Evolutionary conservation across 2,888 invertebrate genomes (phyloP).

Genomic region (Liodrosophila aerea): DNA sequence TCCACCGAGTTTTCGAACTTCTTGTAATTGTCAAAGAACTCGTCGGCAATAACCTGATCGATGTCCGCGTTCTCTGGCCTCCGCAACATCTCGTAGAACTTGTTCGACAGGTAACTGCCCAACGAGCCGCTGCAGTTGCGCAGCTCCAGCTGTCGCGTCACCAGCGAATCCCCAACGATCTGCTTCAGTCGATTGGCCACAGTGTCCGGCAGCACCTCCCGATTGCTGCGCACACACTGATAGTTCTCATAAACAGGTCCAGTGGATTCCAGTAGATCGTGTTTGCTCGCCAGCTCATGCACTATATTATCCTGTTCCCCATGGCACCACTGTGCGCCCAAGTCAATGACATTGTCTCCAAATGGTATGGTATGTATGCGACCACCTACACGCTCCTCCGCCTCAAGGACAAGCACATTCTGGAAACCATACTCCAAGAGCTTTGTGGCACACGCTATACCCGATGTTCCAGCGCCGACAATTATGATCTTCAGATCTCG

Average conservation of each 20-base stretch:
- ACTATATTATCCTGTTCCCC: conserved; percentile 82
- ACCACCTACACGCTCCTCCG: conserved; percentile 86
- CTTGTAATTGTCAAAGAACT: conserved; percentile 86
- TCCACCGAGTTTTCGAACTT: conserved; percentile 84
- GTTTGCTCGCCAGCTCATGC: conserved; percentile 75
- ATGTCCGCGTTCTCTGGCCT: conserved; percentile 80
- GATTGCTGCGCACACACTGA: conserved; percentile 80
- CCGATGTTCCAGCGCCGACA: conserved; percentile 82
- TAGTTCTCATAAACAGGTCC: conserved; percentile 79
- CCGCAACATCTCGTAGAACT: conserved; percentile 77
- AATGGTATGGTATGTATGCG: conserved; percentile 84
- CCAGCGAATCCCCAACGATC: conserved; percentile 82
- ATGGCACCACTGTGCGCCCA: conserved; percentile 82
- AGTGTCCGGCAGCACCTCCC: conserved; percentile 80
- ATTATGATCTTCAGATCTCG: conserved; percentile 78
- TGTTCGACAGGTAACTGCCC: conserved; percentile 80
- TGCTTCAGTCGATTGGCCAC: conserved; percentile 81
- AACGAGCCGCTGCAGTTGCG: conserved; percentile 78
- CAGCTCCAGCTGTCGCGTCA: conserved; percentile 79
- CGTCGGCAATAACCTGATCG: conserved; percentile 82
- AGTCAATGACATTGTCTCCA: conserved; percentile 83
- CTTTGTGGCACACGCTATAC: conserved; percentile 82
- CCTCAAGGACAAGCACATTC: conserved; percentile 85
- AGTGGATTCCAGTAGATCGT: conserved; percentile 79
- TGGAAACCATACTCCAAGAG: conserved; percentile 82